These are phyloP conservation scores for Alligator mississippiensis DNA, from an alignment of 2,113 vertebrate genomes.

Conservation along the genomic window DNA sequence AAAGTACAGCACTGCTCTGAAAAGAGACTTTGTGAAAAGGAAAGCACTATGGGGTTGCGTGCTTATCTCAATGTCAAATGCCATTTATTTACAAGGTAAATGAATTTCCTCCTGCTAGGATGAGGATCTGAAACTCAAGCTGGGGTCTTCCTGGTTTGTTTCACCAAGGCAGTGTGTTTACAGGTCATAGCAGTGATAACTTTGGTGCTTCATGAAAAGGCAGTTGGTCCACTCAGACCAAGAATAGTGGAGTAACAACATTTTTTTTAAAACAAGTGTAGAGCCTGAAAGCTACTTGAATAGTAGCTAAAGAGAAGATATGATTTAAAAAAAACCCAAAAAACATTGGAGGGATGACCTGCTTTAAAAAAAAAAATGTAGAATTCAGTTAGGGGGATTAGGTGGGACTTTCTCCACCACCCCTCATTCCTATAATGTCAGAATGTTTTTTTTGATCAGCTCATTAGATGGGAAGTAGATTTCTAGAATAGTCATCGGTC, in stretches of 20 bases:
- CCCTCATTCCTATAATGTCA: neutral
- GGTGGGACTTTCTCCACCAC: neutral
- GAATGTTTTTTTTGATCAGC: neutral
- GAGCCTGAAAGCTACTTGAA: neutral
- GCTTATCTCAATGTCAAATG: neutral
- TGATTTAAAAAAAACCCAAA: too few species aligned
- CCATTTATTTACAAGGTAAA: neutral
- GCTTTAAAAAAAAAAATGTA: neutral
- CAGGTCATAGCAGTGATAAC: neutral
- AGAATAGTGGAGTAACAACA: neutral
- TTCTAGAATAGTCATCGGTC: neutral
- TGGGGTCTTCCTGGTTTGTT: neutral
- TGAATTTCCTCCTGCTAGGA: neutral
- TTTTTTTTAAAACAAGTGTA: neutral
- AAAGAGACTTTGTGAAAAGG: neutral
- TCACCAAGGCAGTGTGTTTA: neutral
- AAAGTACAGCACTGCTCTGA: neutral
- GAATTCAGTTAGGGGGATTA: neutral
- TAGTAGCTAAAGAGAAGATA: too few species aligned
- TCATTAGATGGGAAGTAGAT: neutral
- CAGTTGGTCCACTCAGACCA: neutral
- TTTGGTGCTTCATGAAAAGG: neutral
- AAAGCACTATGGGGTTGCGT: neutral
- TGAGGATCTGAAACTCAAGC: neutral
- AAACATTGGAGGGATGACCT: too few species aligned